Conservation (phyloP, 2,113 vertebrate genomes). For the Zosterops borbonicus region DNA sequence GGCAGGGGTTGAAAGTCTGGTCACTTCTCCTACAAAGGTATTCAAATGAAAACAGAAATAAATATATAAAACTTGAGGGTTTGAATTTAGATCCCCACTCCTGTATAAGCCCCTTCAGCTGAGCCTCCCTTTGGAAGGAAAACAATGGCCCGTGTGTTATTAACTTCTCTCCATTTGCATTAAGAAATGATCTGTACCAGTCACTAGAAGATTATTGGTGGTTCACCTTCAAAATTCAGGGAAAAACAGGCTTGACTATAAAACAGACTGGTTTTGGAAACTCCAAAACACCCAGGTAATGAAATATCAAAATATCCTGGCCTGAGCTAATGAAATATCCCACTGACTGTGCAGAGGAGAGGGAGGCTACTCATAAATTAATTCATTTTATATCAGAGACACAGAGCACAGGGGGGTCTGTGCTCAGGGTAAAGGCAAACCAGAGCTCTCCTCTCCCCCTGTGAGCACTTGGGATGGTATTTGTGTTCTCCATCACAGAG, state of each 20-base stretch:
- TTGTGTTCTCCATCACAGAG: not conserved
- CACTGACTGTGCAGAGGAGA: not conserved
- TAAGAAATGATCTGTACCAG: conserved; percentile 6
- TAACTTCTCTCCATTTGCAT: not conserved
- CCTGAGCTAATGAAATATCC: not conserved
- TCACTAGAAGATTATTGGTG: not conserved
- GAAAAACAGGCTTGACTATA: not conserved
- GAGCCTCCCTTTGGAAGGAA: not conserved
- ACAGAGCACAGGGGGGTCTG: not conserved
- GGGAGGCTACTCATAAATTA: not conserved
- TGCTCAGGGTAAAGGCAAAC: not conserved
- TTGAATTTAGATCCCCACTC: not conserved
- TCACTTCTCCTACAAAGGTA: not conserved
- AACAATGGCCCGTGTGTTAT: conserved; percentile 8
- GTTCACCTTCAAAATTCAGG: not conserved
- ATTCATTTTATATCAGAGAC: not conserved
- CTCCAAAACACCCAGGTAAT: not conserved
- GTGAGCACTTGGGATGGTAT: not conserved
- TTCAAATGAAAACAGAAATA: not conserved
- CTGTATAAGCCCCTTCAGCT: conserved; percentile 17
- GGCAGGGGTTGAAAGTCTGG: not conserved
- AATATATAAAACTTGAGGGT: not conserved
- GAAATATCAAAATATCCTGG: not conserved
- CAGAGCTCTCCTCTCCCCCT: not conserved
- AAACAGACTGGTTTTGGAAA: not conserved